Base-by-base conservation (phyloP, 2,888 invertebrate species). In the Brachyptera risi region DNA sequence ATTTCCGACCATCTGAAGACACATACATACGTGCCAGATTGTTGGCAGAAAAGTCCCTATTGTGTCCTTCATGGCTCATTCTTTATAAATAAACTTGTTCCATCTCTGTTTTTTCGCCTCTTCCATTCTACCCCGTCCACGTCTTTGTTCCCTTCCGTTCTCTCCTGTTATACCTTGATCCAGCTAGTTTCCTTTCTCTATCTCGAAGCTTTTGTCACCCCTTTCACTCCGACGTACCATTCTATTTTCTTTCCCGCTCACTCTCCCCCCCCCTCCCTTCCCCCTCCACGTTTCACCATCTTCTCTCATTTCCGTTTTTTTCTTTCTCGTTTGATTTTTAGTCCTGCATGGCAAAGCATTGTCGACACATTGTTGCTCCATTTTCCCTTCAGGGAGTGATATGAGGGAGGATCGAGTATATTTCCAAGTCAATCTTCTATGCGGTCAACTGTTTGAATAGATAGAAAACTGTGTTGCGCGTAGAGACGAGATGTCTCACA, bases 61-160 rank as follows among this genome's bases (percentile, higher is more conserved):
- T 54, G 54, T 54, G 54, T 54, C 54, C 54, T 54, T 54, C 54
- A 35, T 23, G 23, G 47, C 47, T 54, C 54, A 54, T 54, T 54
- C 54, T 54, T 54, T 54, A 54, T 54, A 54, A 21, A 54, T 54
- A 54, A 54, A 54, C 54, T 54, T 54, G 54, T 54, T 54, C 54
- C 23, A 35, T 54, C 54, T 35, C 37, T 37, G 35, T 24, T 13
- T 24, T 24, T 47, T 21, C 35, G 4, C 54, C 19, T 54, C 37
- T 54, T 51, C 15, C 37, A 37, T 21, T 15, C 54, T 54, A 37
- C 54, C 54, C 27, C 37, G 37, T 37, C 4, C 17, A 11, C 44
- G n/a, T n/a, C n/a, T 54, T 54, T 51, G 27, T 54, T 54, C 35
- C 13, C 54, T 54, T 54, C 54, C 54, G 50, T 17, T 24, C 54